Evolutionary conservation across 2,888 invertebrate species (phyloP), one percentile per base, ranked within the genome.

Genomic region (Tanypteryx hageni): DNA sequence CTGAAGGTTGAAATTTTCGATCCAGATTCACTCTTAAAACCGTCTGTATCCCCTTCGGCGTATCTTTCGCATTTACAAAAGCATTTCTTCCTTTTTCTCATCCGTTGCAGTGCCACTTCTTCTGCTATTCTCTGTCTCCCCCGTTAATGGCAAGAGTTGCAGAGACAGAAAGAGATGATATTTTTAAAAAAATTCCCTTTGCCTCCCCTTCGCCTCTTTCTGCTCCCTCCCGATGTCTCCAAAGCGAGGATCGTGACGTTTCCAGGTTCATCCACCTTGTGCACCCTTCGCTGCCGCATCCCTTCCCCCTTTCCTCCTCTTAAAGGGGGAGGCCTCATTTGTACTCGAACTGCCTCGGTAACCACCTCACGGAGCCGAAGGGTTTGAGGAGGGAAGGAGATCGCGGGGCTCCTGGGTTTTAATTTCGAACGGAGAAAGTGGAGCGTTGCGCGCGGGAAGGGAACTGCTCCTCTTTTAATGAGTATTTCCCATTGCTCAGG

Each of bases 351-450:
- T 44, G 44, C 44, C 44, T 44, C 44, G 44, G 44, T 44, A 44
- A 44, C 44, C 44, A 44, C 5, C 44, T 44, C 5, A 44, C 1
- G 44, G 44, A 5, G 44, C 44, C 44, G 44, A 44, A 44, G 44
- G 44, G 44, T 44, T 44, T 44, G 44, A 44, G 3, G 44, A 44
- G 44, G 44, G 8, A 76, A 27, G 27, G 22, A 22, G 68, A 68
- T 18, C 18, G n/a, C n/a, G 27, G 11, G 76, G 10, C 76, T 76
- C 27, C 76, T 3, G 22, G 10, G 27, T 76, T 76, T 76, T 76
- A 76, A 76, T 76, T 76, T 76, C 27, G 76, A 76, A 27, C 22
- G 76, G 76, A 27, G 76, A 76, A 76, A 76, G 76, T 76, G 76
- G 22, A 27, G 22, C 76, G 64, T 64, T 16, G 64, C 7, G 64